Base-by-base conservation (phyloP, 2,797 vertebrate species). In the Tarsius wallacei region DNA sequence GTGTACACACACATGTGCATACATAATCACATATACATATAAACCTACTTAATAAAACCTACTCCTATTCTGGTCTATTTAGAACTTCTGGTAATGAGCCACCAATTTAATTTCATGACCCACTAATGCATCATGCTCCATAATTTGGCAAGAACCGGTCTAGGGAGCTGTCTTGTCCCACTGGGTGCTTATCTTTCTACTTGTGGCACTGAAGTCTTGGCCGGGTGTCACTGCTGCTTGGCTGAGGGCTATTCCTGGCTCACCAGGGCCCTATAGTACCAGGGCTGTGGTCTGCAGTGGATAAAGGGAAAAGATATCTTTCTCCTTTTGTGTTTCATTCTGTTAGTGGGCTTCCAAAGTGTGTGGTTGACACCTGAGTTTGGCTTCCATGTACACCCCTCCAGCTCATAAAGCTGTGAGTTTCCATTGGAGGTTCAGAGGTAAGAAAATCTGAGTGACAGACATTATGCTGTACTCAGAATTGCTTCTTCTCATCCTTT, bases 41-140 rank as follows among this genome's bases (percentile, higher is more conserved):
- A 78, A 66, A 33, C 28, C 10, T 87, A 83, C 51, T 83, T 77
- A 66, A 77, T 74, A 42, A 78, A 91, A 64, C 68, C 16, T 84
- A 76, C 68, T 95, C 31, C 21, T 92, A n/a, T 80, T 91, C 53
- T 73, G 86, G 49, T 89, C 71, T 89, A 89, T 92, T 59, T 49
- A 94, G 59, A 91, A 74, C 42, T 80, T 64, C 85, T 59, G 19
- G 28, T 42, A 33, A 57, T 63, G 80, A 82, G 33, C 33, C 68
- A 61, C 28, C 57, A 78, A 80, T 33, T 74, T 85, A 81, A 76
- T 86, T 81, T 93, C 42, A 77, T 57, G 28, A 61, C 14, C 71
- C 70, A 84, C 28, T 78, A 94, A 91, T 36, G 83, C 49, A 88
- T 51, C 70, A 55, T 61, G 59, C 13, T 9, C 61, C 73, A 42